phyloP scores from a whole-genome alignment of 1,140 invertebrate genomes.

The Polypedilum vanderplanki region DNA sequence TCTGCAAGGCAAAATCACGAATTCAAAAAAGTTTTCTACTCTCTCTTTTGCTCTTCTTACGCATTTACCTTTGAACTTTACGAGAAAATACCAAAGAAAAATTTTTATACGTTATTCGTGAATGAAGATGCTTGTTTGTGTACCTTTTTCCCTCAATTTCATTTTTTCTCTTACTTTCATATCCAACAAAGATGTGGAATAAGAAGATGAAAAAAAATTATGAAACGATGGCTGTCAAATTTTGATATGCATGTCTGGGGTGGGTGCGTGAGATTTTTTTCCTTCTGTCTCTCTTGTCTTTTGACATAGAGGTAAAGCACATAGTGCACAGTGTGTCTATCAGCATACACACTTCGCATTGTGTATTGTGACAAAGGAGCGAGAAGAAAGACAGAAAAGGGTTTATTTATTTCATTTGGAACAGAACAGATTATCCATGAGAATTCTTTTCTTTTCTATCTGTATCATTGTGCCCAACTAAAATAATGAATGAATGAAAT shows the following conservation, averaged over 20 bases:
- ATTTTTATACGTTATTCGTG: no score
- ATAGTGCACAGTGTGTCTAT: background rate
- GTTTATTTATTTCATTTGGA: constrained; percentile 1
- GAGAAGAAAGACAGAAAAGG: background rate
- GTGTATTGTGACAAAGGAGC: background rate
- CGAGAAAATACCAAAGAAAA: background rate
- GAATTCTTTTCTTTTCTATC: no score
- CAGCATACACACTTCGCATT: no score
- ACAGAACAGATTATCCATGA: background rate
- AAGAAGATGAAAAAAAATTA: background rate
- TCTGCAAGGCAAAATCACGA: background rate
- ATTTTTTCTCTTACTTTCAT: background rate
- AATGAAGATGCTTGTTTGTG: no score
- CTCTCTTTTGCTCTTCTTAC: no score
- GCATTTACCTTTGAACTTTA: constrained; percentile 9
- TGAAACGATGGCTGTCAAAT: constrained; percentile 7
- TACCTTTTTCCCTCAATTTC: no score
- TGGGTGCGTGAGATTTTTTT: background rate
- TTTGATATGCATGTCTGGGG: background rate
- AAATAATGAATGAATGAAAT: constrained; percentile 5
- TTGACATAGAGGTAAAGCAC: no score
- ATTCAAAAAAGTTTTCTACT: background rate
- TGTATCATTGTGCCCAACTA: no score
- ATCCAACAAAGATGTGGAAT: background rate
- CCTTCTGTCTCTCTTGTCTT: no score